Evolutionary conservation across 2,113 vertebrate species (phyloP).

Genomic region (Pollachius pollachius): DNA sequence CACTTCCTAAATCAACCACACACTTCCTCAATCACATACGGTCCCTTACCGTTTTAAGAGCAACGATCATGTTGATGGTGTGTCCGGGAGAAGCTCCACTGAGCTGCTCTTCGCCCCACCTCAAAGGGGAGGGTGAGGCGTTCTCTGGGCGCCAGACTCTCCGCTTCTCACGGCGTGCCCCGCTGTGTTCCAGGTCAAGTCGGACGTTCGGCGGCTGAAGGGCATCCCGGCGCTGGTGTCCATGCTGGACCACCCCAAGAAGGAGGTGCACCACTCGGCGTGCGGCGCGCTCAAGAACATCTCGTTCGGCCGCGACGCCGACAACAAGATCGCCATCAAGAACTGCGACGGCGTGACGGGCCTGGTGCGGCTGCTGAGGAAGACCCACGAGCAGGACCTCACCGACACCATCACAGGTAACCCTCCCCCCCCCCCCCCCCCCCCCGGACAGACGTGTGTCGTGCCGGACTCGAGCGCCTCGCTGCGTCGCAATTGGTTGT

Average conservation of each 20-base stretch:
- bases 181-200: slow-evolving; percentile 80
- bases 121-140: too few relatives aligned
- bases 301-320: slow-evolving; percentile 89
- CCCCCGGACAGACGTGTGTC: background rate
- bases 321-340: slow-evolving; percentile 98
- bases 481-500: too few relatives aligned
- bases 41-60: background rate
- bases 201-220: slow-evolving; percentile 90
- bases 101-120: too few relatives aligned
- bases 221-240: slow-evolving; percentile 93
- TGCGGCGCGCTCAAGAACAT: slow-evolving; percentile 97
- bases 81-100: too few relatives aligned
- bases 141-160: too few relatives aligned
- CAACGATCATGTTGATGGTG: too few relatives aligned
- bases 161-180: too few relatives aligned
- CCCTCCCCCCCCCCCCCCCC: background rate
- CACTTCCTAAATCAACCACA: background rate
- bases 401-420: slow-evolving; percentile 96
- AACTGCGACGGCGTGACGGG: slow-evolving; percentile 94
- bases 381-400: slow-evolving; percentile 88
- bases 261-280: slow-evolving; percentile 90
- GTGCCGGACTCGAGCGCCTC: too few relatives aligned
- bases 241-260: slow-evolving; percentile 90
- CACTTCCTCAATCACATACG: background rate
- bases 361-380: slow-evolving; percentile 85